Base-by-base conservation (phyloP, 2,888 invertebrate species). In the Petrolisthes cinctipes region DNA sequence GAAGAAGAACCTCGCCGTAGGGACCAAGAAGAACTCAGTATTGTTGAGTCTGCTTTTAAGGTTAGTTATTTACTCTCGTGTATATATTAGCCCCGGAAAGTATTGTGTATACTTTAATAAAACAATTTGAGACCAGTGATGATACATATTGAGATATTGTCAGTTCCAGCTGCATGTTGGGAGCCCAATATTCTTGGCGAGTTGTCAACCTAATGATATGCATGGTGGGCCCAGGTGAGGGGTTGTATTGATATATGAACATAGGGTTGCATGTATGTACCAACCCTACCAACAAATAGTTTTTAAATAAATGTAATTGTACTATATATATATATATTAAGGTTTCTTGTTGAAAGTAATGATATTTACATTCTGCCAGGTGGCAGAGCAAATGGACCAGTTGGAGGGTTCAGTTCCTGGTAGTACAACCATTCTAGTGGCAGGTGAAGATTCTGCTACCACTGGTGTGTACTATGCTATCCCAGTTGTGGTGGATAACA, bases 11-110 rank as follows among this genome's bases (percentile, higher is more conserved):
- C 90, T 54, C 84, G 75, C 66, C 83, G 89, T 23, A 89, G 90
- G 54, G 90, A 90, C 68, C 89, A 90, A 57, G 87, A 90, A 61
- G 90, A 90, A 83, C 88, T 90, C 1, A 90, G 75, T 61, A 89
- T 90, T 83, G 90, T 90, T 14, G 90, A 90, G 82, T 89, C 89
- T 57, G 90, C 90, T n/a, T 90, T 90, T 66, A 90, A 90, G 87
- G 90, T 90, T 23, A 71, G 82, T 56, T 37, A 11, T 73, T 20
- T 7, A 20, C 20, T 11, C n/a, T 11, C n/a, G n/a, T 66, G n/a
- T 11, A 14, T 66, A 14, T 14, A 66, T 66, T 66, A 14, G 14
- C 11, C 14, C 1, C 11, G 11, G 14, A 66, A 66, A 66, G 3
- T 66, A n/a, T 14, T 14, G 11, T n/a, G n/a, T 66, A 66, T n/a